Evolutionary conservation across 2,888 invertebrate species (phyloP).

Genomic region (Drosophila maculinotata): DNA sequence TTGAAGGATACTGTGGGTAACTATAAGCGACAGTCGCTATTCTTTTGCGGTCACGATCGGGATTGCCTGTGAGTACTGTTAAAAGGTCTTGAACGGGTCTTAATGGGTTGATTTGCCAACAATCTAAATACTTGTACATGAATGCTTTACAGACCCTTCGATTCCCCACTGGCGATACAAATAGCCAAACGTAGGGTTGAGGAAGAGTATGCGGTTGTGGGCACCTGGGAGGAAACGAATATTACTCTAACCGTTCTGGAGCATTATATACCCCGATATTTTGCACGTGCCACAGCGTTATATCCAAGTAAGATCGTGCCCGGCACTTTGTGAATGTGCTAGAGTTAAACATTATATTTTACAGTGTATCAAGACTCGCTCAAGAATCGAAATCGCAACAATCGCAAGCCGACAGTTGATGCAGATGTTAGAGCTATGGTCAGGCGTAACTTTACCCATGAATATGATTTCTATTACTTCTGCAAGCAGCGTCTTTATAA

Average conservation of each 20-base stretch:
- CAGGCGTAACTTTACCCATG: conserved; percentile 93
- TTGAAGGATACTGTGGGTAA: conserved; percentile 92
- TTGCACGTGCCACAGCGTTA: conserved; percentile 90
- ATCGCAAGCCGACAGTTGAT: conserved; percentile 93
- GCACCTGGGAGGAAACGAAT: conserved; percentile 94
- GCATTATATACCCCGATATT: conserved; percentile 93
- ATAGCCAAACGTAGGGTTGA: conserved; percentile 94
- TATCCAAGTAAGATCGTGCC: conserved; percentile 89
- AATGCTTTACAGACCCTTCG: conserved; percentile 89
- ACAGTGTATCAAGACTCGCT: conserved; percentile 73
- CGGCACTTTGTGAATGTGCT: not conserved
- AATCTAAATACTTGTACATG: not conserved
- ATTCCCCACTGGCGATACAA: conserved; percentile 92
- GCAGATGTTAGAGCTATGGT: conserved; percentile 93
- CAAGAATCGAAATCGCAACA: conserved; percentile 91
- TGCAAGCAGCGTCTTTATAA: conserved; percentile 93
- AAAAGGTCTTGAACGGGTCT: not conserved
- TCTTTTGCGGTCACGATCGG: conserved; percentile 94
- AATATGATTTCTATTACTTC: conserved; percentile 96
- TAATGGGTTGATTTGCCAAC: conserved; percentile 9
- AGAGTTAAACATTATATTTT: conserved; percentile 29
- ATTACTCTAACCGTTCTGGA: conserved; percentile 93
- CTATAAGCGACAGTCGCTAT: conserved; percentile 92
- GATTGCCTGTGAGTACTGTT: conserved; percentile 89
- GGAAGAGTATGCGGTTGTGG: conserved; percentile 93